Evolutionary conservation across 1,140 invertebrate genomes (phyloP), one percentile per base, ranked within the genome.

Genomic region (Cataglyphis hispanica): DNA sequence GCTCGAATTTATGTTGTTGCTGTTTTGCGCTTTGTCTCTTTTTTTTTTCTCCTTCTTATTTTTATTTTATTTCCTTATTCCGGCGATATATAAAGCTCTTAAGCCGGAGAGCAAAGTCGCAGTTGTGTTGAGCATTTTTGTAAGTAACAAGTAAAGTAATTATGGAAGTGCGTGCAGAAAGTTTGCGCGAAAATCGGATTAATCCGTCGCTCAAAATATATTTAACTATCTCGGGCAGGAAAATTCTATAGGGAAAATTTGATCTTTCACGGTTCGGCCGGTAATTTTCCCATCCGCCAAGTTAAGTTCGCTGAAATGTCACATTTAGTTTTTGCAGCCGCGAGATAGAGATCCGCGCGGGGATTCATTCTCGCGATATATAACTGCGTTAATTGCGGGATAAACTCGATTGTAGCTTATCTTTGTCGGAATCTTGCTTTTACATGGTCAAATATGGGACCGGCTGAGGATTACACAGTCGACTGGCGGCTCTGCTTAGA

Each of bases 311-410:
- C n/a, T 46, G 13, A 37, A 25, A 22, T 8, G 66, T 72, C 67
- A 40, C 25, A n/a, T 74, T 58, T 74, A 60, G 34, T 60, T 83
- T 40, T 72, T 19, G 31, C 34, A n/a, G 19, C 22, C 5, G n/a
- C 10, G 11, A 16, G 25, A 19, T 34, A 60, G n/a, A n/a, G n/a
- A 10, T 25, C 6, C 53, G 13, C 13, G 22, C 34, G n/a, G 5
- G 34, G 34, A 31, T 60, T 74, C 61, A 72, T 22, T 19, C 74
- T 60, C 27, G 43, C 43, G 43, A 67, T 19, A 31, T 31, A 31
- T 31, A 69, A 53, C 19, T 40, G 19, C 40, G 67, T 83, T 83
- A 83, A 83, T 83, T 74, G 37, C 67, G 53, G 72, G 53, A 56
- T 40, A 74, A 83, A 60, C 60, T 31, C 31, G 60, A 53, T 16